Conservation (phyloP, 1,140 invertebrate species). For the Drosophila sulfurigaster region DNA sequence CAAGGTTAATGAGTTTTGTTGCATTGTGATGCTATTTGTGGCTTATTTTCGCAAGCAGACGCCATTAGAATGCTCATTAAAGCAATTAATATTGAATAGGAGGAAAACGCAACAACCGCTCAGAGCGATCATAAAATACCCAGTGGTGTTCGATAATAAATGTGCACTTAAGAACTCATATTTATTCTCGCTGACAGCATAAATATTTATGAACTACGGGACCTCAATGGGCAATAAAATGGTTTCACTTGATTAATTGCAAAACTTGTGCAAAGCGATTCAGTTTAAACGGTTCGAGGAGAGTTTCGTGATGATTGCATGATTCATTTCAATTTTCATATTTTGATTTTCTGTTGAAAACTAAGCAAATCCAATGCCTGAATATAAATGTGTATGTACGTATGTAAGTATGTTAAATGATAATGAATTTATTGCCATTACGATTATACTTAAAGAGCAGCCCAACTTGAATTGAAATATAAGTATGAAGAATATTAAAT, state of each 20-base stretch:
- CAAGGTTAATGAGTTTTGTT: slow-evolving; percentile 34
- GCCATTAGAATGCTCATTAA: slow-evolving; percentile 32
- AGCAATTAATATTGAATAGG: slow-evolving; percentile 55
- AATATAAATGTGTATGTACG: slow-evolving; percentile 1
- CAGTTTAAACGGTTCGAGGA: slow-evolving; percentile 16
- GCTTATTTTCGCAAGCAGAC: slow-evolving; percentile 12
- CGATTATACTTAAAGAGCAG: slow-evolving; percentile 43
- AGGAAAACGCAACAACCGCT: slow-evolving; percentile 36
- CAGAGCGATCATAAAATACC: slow-evolving; percentile 5
- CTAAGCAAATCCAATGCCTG: slow-evolving; percentile 76
- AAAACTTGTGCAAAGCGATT: slow-evolving; percentile 50
- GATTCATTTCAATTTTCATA: slow-evolving; percentile 14
- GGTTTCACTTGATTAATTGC: slow-evolving; percentile 68
- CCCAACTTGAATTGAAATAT: slow-evolving; percentile 38
- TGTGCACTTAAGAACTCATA: slow-evolving; percentile 60
- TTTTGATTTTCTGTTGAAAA: slow-evolving; percentile 47
- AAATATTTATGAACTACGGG: slow-evolving; percentile 66
- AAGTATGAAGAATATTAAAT: slow-evolving; percentile 13
- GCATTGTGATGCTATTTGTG: slow-evolving; percentile 26
- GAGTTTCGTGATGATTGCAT: neutral
- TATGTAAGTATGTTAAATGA: slow-evolving; percentile 4
- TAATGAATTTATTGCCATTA: slow-evolving; percentile 53
- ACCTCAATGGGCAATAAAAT: slow-evolving; percentile 57
- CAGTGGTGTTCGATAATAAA: slow-evolving; percentile 48
- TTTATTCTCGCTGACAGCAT: slow-evolving; percentile 61